These are phyloP conservation scores for Paratilapia polleni DNA, from an alignment of 2,113 vertebrate species.

Conservation along the genomic window DNA sequence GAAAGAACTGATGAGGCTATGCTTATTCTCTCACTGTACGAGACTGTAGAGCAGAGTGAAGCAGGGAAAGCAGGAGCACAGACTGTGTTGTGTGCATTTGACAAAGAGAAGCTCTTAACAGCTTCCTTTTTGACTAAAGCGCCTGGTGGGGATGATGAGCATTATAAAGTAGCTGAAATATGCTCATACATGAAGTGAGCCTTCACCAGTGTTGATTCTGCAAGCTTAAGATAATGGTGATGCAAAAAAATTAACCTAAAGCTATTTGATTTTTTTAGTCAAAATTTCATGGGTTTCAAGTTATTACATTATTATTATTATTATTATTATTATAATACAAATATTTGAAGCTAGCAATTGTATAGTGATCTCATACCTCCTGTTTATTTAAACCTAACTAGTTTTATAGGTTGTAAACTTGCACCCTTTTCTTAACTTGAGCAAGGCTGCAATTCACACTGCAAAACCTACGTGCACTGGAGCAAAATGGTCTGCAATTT, in stretches of 20 bases:
- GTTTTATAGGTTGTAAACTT: slow-evolving; percentile 6
- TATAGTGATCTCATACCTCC: not conserved
- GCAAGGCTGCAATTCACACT: slow-evolving; percentile 25
- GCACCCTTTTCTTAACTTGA: not conserved
- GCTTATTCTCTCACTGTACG: slow-evolving; percentile 14
- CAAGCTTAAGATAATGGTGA: not conserved
- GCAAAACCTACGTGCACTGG: slow-evolving; percentile 33
- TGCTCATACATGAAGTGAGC: not conserved
- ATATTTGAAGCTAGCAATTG: not conserved
- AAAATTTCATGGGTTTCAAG: too few relatives aligned
- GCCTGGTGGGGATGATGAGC: slow-evolving; percentile 29
- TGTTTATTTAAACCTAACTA: slow-evolving; percentile 27
- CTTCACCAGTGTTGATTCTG: not conserved
- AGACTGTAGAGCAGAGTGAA: slow-evolving; percentile 16
- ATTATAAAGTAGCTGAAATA: slow-evolving; percentile 27
- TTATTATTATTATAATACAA: not conserved
- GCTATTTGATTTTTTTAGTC: not conserved
- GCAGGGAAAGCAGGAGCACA: slow-evolving; percentile 33
- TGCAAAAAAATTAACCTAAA: not conserved
- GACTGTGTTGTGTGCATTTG: slow-evolving; percentile 65
- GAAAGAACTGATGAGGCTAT: slow-evolving; percentile 19
- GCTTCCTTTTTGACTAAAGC: slow-evolving; percentile 32
- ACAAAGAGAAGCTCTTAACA: slow-evolving; percentile 56
- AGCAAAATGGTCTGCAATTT: slow-evolving; percentile 36
- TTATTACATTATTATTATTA: not conserved